Evolutionary conservation across 2,888 invertebrate genomes (phyloP).

Genomic region (Acheta domesticus): DNA sequence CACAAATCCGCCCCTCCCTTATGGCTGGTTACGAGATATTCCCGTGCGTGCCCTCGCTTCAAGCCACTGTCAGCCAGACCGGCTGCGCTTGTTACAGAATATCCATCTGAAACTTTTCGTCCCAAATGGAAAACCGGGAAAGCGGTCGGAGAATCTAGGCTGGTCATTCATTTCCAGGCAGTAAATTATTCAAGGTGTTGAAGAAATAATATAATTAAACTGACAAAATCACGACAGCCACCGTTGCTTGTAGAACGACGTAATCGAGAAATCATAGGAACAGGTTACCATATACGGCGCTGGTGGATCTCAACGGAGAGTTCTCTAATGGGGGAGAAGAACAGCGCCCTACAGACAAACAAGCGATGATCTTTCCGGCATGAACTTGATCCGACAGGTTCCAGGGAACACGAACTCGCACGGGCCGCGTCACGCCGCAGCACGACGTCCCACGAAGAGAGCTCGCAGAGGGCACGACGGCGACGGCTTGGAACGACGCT

Average conservation of each 20-base stretch:
- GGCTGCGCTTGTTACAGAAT: too few relatives aligned
- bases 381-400: neutral
- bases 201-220: neutral
- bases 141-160: too few relatives aligned
- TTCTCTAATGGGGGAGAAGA: neutral
- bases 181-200: too few relatives aligned
- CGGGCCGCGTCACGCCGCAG: neutral
- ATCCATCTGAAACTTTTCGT: too few relatives aligned
- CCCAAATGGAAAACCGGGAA: too few relatives aligned
- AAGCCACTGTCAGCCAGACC: too few relatives aligned
- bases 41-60: too few relatives aligned
- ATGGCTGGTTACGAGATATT: too few relatives aligned
- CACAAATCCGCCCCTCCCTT: too few relatives aligned
- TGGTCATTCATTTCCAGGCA: too few relatives aligned
- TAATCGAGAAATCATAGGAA: neutral
- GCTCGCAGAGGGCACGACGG: neutral
- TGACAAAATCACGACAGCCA: neutral
- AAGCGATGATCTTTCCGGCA: neutral
- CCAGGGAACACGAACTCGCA: neutral
- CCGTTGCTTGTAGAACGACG: neutral
- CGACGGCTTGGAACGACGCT: neutral
- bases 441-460: neutral
- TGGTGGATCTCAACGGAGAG: neutral
- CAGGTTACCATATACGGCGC: neutral
- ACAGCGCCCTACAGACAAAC: neutral